Evolutionary conservation across 2,113 vertebrate genomes (phyloP).

Genomic region (Motacilla alba): DNA sequence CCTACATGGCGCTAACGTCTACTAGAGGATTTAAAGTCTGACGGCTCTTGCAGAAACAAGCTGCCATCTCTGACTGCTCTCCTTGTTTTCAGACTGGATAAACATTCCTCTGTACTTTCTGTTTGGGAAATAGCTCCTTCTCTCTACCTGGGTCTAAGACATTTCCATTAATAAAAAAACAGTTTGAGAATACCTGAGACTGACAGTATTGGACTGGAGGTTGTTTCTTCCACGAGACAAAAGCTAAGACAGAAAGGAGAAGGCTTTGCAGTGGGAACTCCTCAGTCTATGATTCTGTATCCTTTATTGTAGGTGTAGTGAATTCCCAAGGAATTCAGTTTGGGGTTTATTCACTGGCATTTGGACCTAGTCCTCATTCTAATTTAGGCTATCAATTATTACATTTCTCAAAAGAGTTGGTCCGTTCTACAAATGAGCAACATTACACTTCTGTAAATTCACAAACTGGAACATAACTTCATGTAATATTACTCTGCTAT

Average conservation of each 20-base stretch:
- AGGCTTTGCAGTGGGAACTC: background rate
- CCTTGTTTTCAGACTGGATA: background rate
- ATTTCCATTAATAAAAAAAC: background rate
- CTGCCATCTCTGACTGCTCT: background rate
- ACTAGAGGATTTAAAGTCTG: background rate
- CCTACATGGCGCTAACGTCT: background rate
- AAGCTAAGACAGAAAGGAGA: background rate
- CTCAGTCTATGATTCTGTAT: accelerated
- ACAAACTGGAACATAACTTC: background rate
- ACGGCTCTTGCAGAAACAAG: background rate
- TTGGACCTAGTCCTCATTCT: background rate
- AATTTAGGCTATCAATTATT: background rate
- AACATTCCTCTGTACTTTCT: background rate
- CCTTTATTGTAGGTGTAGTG: background rate
- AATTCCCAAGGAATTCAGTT: background rate
- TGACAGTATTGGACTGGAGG: background rate
- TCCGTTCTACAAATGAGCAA: background rate
- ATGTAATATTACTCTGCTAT: background rate
- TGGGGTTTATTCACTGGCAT: background rate
- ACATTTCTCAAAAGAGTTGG: background rate
- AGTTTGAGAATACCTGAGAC: background rate
- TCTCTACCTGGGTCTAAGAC: background rate
- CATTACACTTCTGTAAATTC: background rate
- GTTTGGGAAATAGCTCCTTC: background rate
- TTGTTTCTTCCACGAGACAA: background rate